phyloP scores from a whole-genome alignment of 2,888 invertebrate species.

The Patella pellucida region DNA sequence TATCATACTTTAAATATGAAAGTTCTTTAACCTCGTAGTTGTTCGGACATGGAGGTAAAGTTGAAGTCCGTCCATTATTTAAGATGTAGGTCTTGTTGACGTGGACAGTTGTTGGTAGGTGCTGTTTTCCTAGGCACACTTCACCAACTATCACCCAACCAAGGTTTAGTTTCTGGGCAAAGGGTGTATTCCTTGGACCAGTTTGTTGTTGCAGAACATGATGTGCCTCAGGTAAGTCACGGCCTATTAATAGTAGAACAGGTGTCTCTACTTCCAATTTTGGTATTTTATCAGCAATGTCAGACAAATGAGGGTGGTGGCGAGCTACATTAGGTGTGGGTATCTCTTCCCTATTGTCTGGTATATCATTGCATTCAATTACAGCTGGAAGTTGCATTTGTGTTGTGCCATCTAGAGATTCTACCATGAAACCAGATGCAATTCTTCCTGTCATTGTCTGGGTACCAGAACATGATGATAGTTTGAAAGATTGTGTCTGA shows the following conservation, averaged over 20 bases:
- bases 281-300: neutral
- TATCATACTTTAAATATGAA: neutral
- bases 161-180: constrained; percentile 26
- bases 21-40: constrained; percentile 19
- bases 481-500: neutral
- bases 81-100: constrained; percentile 17
- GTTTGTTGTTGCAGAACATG: constrained; percentile 34
- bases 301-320: neutral
- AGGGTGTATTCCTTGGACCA: constrained; percentile 27
- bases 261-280: neutral
- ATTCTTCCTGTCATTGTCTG: neutral
- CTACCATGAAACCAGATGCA: neutral
- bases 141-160: constrained; percentile 38
- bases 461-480: neutral
- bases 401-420: neutral
- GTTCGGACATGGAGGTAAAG: constrained; percentile 19
- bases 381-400: neutral
- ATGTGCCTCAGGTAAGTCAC: constrained; percentile 35
- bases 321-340: neutral
- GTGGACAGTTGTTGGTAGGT: constrained; percentile 22
- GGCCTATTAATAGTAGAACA: constrained; percentile 28
- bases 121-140: constrained; percentile 34
- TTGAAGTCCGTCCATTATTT: constrained; percentile 7
- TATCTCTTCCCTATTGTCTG: constrained; percentile 1
- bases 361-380: neutral